Evolutionary conservation across 2,113 vertebrate species (phyloP).

Genomic region (Phalacrocorax aristotelis): DNA sequence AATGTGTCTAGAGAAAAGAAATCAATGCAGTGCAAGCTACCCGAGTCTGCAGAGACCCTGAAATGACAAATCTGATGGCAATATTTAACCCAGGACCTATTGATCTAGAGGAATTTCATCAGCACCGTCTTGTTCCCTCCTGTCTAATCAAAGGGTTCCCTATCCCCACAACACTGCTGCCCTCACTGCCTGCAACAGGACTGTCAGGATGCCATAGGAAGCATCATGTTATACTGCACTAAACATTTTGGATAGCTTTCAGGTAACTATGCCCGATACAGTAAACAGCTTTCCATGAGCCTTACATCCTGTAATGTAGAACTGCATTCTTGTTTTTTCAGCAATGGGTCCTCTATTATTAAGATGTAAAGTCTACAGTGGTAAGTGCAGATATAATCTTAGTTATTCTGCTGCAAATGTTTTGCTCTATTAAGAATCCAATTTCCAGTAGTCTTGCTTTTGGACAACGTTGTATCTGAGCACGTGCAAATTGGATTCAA

Average conservation of each 20-base stretch:
- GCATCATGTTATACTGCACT: background rate
- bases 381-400: background rate
- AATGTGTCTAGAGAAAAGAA: background rate
- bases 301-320: background rate
- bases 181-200: background rate
- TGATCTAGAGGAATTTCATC: conserved; percentile 8
- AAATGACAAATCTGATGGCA: background rate
- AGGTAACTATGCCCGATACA: background rate
- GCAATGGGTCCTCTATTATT: background rate
- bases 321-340: background rate
- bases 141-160: background rate
- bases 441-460: background rate
- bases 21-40: background rate
- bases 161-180: background rate
- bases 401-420: background rate
- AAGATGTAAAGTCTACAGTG: background rate
- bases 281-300: background rate
- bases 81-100: conserved; percentile 8
- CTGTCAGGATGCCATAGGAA: background rate
- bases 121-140: background rate
- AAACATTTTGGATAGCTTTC: background rate
- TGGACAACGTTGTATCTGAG: background rate
- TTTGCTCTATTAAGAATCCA: background rate
- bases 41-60: background rate
- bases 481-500: background rate